Evolutionary conservation across 2,797 vertebrate genomes (phyloP), one percentile per base, ranked within the genome.

Genomic region (Poecilia picta): DNA sequence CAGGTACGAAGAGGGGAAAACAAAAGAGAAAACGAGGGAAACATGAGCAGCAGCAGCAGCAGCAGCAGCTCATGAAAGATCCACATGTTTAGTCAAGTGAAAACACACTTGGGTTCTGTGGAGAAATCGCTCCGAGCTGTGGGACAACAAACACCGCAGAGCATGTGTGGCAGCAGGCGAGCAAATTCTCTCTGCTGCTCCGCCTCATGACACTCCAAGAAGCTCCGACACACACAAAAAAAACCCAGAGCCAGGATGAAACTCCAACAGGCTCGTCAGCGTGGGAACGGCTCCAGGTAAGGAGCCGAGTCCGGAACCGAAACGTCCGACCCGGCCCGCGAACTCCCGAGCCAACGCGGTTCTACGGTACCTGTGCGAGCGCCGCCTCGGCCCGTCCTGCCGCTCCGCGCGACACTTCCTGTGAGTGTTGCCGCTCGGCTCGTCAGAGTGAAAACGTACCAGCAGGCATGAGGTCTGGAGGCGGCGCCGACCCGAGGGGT

Each of bases 371-470:
- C 93, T 93, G 88, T 1, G 49, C 45, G 68, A 79, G 86, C 72
- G 45, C 74, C 73, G n/a, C 84, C 83, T 81, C 78, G 80, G 87
- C 78, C 74, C 80, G 82, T 72, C n/a, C 11, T 74, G 68, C 85
- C 87, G 83, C 72, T 64, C 78, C 41, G 90, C 94, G 93, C 92
- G 91, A 91, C 89, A 91, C 93, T 95, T 94, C 94, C 94, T 94
- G 91, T 89, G 77, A 81, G 89, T 39, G 77, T 79, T 85, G 85
- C 86, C 81, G 85, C 87, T 90, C 86, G 89, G 93, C 88, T 85
- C 79, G 72, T 93, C 93, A 95, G 95, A 95, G 88, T 92, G 94
- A 96, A 95, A 96, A 94, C 77, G 87, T 88, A 91, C 90, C 86
- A 82, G 89, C 84, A 89, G 53, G 81, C 90, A 89, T 89, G 90